phyloP scores from a whole-genome alignment of 2,888 invertebrate species.

The Mimumesa dahlbomi region DNA sequence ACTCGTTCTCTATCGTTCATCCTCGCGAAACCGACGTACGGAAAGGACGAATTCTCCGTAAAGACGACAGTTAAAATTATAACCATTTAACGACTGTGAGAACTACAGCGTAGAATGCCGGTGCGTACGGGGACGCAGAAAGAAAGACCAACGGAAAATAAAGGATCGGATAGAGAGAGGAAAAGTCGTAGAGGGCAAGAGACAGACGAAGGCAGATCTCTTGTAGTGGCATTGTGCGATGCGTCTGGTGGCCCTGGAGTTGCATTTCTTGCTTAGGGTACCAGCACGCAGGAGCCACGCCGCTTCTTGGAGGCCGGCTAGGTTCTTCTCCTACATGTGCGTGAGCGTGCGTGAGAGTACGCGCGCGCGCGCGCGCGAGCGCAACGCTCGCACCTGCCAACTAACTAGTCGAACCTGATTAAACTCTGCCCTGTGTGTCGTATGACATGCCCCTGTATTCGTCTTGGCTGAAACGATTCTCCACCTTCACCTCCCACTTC shows the following conservation, averaged over 20 bases:
- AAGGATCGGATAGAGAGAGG: conserved; percentile 26
- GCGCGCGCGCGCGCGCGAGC: conserved; percentile 29
- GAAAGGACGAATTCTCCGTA: conserved; percentile 17
- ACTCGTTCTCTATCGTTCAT: conserved; percentile 1
- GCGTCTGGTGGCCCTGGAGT: conserved; percentile 63
- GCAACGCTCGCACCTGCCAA: conserved; percentile 76
- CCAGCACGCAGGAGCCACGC: conserved; percentile 43
- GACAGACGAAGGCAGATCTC: conserved; percentile 33
- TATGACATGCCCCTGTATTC: conserved; percentile 54
- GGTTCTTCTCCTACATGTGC: conserved; percentile 48
- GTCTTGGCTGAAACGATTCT: conserved; percentile 32
- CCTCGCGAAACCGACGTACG: neutral
- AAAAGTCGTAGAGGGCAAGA: conserved; percentile 31
- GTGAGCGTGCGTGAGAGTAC: conserved; percentile 33
- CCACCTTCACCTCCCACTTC: conserved; percentile 46
- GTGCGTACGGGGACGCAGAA: conserved; percentile 23
- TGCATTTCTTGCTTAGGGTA: conserved; percentile 66
- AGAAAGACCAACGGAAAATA: conserved; percentile 29
- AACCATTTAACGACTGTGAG: conserved; percentile 69
- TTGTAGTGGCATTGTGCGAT: conserved; percentile 66
- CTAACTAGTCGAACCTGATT: conserved; percentile 80
- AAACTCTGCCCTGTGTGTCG: conserved; percentile 73
- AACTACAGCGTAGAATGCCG: conserved; percentile 52
- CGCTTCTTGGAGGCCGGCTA: conserved; percentile 63
- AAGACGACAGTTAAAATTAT: conserved; percentile 60